phyloP scores from a whole-genome alignment of 2,113 vertebrate genomes.

The Microtus ochrogaster region DNA sequence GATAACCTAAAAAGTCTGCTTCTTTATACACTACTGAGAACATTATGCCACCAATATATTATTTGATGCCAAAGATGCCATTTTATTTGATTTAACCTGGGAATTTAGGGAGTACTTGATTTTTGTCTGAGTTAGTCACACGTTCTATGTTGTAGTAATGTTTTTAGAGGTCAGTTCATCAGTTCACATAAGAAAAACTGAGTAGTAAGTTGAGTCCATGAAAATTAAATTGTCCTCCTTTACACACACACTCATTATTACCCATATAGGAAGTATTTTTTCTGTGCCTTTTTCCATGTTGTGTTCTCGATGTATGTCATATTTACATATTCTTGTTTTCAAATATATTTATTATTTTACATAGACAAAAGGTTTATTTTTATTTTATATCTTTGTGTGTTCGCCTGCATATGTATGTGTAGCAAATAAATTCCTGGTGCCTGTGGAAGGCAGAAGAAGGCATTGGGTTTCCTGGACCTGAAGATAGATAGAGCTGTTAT shows the following conservation, averaged over 20 bases:
- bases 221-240: neutral
- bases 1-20: neutral
- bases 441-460: neutral
- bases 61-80: constrained; percentile 37
- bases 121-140: constrained; percentile 13
- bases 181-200: neutral
- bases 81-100: constrained; percentile 16
- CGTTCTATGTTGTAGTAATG: neutral
- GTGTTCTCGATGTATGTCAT: neutral
- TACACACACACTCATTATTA: neutral
- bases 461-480: neutral
- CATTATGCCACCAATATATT: neutral
- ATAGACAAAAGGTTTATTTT: neutral
- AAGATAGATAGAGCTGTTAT: neutral
- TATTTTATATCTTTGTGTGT: neutral
- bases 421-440: neutral
- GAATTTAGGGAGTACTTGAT: constrained; percentile 16
- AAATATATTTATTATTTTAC: neutral
- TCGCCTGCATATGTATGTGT: neutral
- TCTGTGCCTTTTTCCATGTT: neutral
- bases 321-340: neutral
- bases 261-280: neutral
- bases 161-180: neutral
- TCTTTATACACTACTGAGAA: constrained; percentile 11
- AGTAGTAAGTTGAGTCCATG: neutral